Evolutionary conservation across 2,888 invertebrate genomes (phyloP).

Genomic region (Lochmaea capreae): DNA sequence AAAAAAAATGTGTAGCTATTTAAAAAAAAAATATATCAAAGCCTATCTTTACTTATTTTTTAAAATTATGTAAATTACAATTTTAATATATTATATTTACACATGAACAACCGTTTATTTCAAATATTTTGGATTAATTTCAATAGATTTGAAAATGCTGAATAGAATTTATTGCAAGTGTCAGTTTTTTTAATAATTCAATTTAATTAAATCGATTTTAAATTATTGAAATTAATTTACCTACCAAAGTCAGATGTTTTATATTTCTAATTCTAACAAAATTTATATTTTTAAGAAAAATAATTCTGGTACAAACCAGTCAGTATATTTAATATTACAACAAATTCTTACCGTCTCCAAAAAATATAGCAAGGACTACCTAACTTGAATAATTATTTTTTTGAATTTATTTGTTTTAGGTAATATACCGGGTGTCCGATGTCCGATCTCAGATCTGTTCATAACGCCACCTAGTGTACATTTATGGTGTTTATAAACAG

Average conservation of each 20-base stretch:
- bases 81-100: constrained; percentile 15
- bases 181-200: background rate
- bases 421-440: too few species aligned
- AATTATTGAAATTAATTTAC: constrained; percentile 12
- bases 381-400: too few species aligned
- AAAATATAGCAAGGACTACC: background rate
- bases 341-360: background rate
- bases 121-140: background rate
- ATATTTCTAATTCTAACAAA: constrained; percentile 10
- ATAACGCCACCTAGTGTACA: too few species aligned
- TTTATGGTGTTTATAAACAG: too few species aligned
- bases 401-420: too few species aligned
- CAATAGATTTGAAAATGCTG: background rate
- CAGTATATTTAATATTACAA: background rate
- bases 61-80: constrained; percentile 11
- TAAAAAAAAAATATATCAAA: background rate
- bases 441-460: too few species aligned
- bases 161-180: too few species aligned
- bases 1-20: background rate
- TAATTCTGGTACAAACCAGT: constrained; percentile 8
- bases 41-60: constrained; percentile 4
- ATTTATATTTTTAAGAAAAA: constrained; percentile 18
- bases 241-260: constrained; percentile 15
- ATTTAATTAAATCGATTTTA: background rate
- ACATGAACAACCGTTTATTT: background rate